Evolutionary conservation across 2,113 vertebrate species (phyloP), one percentile per base, ranked within the genome.

Genomic region (Euleptes europaea): DNA sequence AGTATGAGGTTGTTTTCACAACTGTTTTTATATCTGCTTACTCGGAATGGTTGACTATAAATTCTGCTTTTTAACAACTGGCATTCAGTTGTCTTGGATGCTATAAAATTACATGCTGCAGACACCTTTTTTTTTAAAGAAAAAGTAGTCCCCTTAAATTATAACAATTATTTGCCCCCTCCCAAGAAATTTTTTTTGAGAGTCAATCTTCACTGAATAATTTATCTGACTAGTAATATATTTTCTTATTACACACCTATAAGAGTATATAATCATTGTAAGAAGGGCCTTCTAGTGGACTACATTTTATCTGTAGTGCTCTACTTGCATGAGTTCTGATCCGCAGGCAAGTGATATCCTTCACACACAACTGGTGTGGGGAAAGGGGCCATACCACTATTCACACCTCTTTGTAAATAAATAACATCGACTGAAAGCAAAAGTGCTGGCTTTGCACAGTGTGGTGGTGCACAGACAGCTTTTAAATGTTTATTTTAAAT

Each of bases 1-100:
- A 86, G 66, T 79, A 78, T 92, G 74, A 89, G 92, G 92, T 91
- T 91, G 83, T 78, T 86, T 89, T 33, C 84, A 86, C 71, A 88
- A 79, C 76, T 72, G 66, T 88, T 91, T 90, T 90, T 77, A 73
- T 91, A 87, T 90, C 83, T 92, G 88, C 78, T 89, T 69, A 82
- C 87, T 86, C 91, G 71, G 35, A 78, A 35, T 90, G 80, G 85
- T 73, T 92, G 88, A 88, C 72, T 81, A 82, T 86, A 79, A 93
- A 78, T 88, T 88, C 90, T 90, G 69, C 93, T 91, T 88, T 79
- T 85, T 85, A 85, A 85, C 84, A 85, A 85, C 76, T 85, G 76
- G 76, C 84, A 79, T 79, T 79, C 67, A 72, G 84, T 85, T 85
- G 84, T 85, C 84, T 44, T 72, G 76, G 67, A 85, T 85, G 76